phyloP scores from a whole-genome alignment of 2,113 vertebrate species.

The Ondatra zibethicus region DNA sequence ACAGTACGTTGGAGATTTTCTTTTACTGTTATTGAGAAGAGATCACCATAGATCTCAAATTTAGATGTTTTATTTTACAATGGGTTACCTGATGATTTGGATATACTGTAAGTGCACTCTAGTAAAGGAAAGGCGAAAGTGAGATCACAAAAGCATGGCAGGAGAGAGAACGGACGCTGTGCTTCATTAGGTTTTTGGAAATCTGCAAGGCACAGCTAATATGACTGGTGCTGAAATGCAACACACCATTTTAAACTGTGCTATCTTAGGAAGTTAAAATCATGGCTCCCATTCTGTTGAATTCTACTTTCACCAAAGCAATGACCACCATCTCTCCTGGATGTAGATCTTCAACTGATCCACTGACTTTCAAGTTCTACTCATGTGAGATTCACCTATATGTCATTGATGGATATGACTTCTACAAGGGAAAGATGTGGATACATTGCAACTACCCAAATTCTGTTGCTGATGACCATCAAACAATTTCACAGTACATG shows the following conservation, averaged over 20 bases:
- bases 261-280: not conserved
- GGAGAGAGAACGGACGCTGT: not conserved
- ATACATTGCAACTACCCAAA: not conserved
- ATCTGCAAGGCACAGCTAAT: not conserved
- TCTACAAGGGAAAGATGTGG: not conserved
- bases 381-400: not conserved
- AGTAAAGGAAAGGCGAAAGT: slow-evolving; percentile 57
- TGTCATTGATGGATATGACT: not conserved
- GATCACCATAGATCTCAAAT: slow-evolving; percentile 53
- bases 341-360: not conserved
- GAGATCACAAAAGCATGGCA: not conserved
- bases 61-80: slow-evolving; percentile 66
- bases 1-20: slow-evolving; percentile 67
- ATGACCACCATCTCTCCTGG: not conserved
- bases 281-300: not conserved
- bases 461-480: not conserved
- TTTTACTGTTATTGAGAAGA: slow-evolving; percentile 64
- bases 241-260: not conserved
- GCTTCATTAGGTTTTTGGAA: not conserved
- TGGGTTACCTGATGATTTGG: slow-evolving; percentile 49
- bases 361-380: not conserved
- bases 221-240: not conserved
- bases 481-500: too few relatives aligned
- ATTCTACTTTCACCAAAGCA: not conserved
- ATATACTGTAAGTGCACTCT: slow-evolving; percentile 41